Evolutionary conservation across 2,888 invertebrate genomes (phyloP), one percentile per base, ranked within the genome.

Genomic region (Bombylius discolor): DNA sequence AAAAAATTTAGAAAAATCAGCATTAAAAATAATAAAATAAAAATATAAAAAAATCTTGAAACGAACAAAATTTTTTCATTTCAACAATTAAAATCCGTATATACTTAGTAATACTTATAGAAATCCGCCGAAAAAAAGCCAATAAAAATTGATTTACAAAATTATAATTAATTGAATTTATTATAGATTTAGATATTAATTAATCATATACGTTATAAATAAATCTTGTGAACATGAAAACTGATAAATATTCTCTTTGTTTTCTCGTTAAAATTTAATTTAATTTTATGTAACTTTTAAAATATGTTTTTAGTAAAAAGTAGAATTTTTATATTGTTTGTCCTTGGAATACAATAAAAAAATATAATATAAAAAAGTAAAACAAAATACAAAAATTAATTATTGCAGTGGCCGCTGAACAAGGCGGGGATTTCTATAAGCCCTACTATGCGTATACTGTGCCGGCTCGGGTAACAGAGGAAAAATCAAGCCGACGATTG

Each of bases 391-490:
- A 59, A 51, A 62, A 64, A 62, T 62, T 62, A 61, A 63, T 76
- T 77, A 79, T 84, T 85, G 78, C 85, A 85, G 85, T 85, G 85
- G 85, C 85, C 81, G 84, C 84, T 78, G 85, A 84, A 80, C 83
- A 84, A 78, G 81, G 81, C 78, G 78, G 77, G 83, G 87, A 88
- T 81, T 84, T 83, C 87, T 88, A 83, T 88, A 89, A 88, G 84
- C 83, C 80, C 82, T 83, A 80, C 83, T 80, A 80, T 76, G 77
- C 77, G 81, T 85, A 80, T 85, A 85, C 61, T 65, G 70, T 76
- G 75, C 78, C 78, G 71, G 76, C 77, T 76, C 79, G 79, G 77
- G 75, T 74, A 73, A 70, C 75, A 72, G 80, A 80, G 77, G 82
- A 82, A 76, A 82, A 80, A 76, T 73, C 78, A 72, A 78, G 75